Evolutionary conservation across 2,888 invertebrate genomes (phyloP).

Genomic region (Stenichneumon culpator): DNA sequence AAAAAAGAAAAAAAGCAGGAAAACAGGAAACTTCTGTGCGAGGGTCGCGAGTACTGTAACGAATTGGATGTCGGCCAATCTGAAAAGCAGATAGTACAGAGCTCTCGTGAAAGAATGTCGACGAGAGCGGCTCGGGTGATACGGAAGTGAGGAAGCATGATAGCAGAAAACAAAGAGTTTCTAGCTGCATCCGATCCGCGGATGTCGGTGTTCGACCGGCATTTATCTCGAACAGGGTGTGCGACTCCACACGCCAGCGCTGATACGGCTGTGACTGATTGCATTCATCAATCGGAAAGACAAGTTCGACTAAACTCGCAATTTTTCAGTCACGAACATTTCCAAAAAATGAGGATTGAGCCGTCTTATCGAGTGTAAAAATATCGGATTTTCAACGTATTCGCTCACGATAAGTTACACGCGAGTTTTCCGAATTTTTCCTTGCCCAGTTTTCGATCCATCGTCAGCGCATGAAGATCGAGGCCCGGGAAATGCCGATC

Average conservation of each 20-base stretch:
- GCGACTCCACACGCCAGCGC: not conserved
- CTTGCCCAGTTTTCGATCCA: not conserved
- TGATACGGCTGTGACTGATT: not conserved
- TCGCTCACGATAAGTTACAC: too few species aligned
- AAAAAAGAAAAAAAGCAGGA: not conserved
- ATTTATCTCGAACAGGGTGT: not conserved
- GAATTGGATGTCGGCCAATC: constrained; percentile 24
- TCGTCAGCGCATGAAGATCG: not conserved
- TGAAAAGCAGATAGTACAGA: constrained; percentile 8
- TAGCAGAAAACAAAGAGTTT: constrained; percentile 14
- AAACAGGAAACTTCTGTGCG: constrained; percentile 1
- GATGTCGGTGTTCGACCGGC: constrained; percentile 1
- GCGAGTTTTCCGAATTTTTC: too few species aligned
- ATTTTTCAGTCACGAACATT: not conserved
- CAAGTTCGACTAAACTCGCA: not conserved
- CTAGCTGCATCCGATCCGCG: constrained; percentile 5
- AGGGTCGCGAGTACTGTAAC: constrained; percentile 10
- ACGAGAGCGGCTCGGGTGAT: constrained; percentile 2
- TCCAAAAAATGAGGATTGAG: too few species aligned
- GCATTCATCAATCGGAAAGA: not conserved
- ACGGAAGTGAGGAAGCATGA: constrained; percentile 21
- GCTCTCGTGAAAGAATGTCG: not conserved
- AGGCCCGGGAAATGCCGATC: not conserved
- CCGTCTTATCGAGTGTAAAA: too few species aligned
- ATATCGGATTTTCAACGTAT: too few species aligned